These are phyloP conservation scores for Leucophenga maculata DNA, from an alignment of 2,888 invertebrate species.

Conservation along the genomic window DNA sequence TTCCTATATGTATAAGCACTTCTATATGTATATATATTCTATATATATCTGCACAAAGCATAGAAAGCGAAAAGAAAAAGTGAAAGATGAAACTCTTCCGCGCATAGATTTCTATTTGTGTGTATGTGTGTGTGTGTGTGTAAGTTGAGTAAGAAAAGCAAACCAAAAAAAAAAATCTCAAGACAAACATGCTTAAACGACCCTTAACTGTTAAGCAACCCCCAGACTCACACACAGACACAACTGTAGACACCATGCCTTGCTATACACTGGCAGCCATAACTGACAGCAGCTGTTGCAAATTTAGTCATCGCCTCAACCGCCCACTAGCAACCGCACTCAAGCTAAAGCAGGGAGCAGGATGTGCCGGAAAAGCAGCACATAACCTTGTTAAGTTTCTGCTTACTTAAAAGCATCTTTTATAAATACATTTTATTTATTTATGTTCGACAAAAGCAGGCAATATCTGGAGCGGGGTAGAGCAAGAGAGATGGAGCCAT, in stretches of 20 bases:
- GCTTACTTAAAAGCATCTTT: conserved; percentile 65
- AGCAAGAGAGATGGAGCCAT: conserved; percentile 23
- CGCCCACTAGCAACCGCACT: background rate
- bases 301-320: conserved; percentile 37
- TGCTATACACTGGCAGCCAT: conserved; percentile 33
- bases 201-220: conserved; percentile 55
- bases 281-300: conserved; percentile 62
- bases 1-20: too few species aligned
- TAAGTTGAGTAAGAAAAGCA: background rate
- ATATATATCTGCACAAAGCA: conserved; percentile 3
- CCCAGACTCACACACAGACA: conserved; percentile 26
- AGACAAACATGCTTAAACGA: conserved; percentile 41
- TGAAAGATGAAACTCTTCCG: conserved; percentile 22
- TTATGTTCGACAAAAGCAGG: conserved; percentile 49
- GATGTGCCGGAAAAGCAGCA: conserved; percentile 8
- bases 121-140: too few species aligned
- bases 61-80: conserved; percentile 22
- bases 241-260: conserved; percentile 8
- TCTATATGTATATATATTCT: conserved; percentile 6
- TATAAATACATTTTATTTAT: conserved; percentile 66
- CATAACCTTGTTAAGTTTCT: conserved; percentile 59
- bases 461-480: background rate
- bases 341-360: background rate
- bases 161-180: conserved; percentile 18
- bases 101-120: too few species aligned